Percentiles rank a stretch among this genome's conserved stretches.
phyloP scores from a whole-genome alignment of 30 jellyfish, hydroid and myxozoan genomes.

The Aurelia aurita region DNA sequence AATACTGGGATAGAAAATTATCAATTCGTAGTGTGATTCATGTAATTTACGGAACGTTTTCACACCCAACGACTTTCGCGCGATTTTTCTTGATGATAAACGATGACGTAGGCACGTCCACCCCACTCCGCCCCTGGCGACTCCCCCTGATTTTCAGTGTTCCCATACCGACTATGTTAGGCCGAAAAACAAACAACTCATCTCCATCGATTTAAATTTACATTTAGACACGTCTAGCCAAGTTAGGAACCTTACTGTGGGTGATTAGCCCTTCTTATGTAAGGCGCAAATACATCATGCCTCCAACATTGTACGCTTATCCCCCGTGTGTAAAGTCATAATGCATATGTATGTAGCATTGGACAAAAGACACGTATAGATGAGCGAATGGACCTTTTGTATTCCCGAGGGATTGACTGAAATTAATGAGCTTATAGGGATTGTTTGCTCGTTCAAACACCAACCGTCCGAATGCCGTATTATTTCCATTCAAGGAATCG shows the following conservation, averaged over 20 bases:
- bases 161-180: slow-evolving; percentile 16
- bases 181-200: slow-evolving; percentile 24
- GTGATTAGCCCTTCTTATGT: slow-evolving; percentile 20
- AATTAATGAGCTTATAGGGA: slow-evolving; percentile 68
- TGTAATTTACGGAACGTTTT: too few species aligned
- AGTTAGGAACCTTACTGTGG: slow-evolving; percentile 55
- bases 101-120: too few species aligned
- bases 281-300: slow-evolving; percentile 28
- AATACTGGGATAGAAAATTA: too few species aligned
- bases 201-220: slow-evolving; percentile 8
- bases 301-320: slow-evolving; percentile 7
- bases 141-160: neutral
- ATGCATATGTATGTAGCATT: neutral
- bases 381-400: slow-evolving; percentile 48
- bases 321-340: slow-evolving; percentile 29
- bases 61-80: too few species aligned
- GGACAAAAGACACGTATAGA: slow-evolving; percentile 24
- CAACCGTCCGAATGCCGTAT: slow-evolving; percentile 40
- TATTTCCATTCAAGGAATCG: slow-evolving; percentile 15
- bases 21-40: too few species aligned
- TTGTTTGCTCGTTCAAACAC: slow-evolving; percentile 53
- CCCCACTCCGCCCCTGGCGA: too few species aligned
- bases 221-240: slow-evolving; percentile 30
- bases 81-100: too few species aligned
- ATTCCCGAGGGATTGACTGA: slow-evolving; percentile 66